Base-by-base conservation (phyloP, 92 coral and sea anemone species). In the Chrysogorgia sp. region DNA sequence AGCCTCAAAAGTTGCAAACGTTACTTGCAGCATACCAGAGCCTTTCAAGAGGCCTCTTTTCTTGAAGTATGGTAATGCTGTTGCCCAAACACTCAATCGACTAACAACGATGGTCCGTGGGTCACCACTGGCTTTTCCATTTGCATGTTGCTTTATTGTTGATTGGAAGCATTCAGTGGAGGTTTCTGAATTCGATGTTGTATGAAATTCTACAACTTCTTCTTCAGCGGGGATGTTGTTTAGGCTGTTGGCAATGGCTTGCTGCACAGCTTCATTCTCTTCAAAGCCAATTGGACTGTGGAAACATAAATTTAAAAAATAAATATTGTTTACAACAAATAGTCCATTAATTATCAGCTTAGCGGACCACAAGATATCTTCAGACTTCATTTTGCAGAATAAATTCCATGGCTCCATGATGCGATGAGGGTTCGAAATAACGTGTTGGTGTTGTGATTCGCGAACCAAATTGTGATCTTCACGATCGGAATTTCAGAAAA, bases 1-100 rank as follows among this genome's bases (percentile, higher is more conserved):
- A 20, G 53, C 78, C 69, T 80, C 86, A 40, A 85, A 80, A 29
- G 56, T 80, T 34, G 89, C 64, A 85, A 81, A 80, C 49, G 85
- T 81, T 1, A 85, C 86, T 25, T 56, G 32, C 31, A 85, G 8
- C 63, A 81, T 64, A n/a, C n/a, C n/a, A n/a, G n/a, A n/a, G n/a
- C n/a, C n/a, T n/a, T n/a, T n/a, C n/a, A n/a, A n/a, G n/a, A 81
- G 71, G 34, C 34, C 68, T 41, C 68, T 80, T 35, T 64, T 80
- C 59, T 71, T 62, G 67, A 79, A 79, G 50, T 85, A 56, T n/a
- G 89, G 84, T n/a, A 20, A 20, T 26, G 88, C 88, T 33, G 80
- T 63, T 56, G 17, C 68, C 81, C 85, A 85, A 35, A 79, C 55
- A 29, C 81, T 40, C 7, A 65, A 23, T 34, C 85, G 60, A 65